These are phyloP conservation scores for Notocelia uddmanniana DNA, from an alignment of 2,888 invertebrate species.

Conservation along the genomic window DNA sequence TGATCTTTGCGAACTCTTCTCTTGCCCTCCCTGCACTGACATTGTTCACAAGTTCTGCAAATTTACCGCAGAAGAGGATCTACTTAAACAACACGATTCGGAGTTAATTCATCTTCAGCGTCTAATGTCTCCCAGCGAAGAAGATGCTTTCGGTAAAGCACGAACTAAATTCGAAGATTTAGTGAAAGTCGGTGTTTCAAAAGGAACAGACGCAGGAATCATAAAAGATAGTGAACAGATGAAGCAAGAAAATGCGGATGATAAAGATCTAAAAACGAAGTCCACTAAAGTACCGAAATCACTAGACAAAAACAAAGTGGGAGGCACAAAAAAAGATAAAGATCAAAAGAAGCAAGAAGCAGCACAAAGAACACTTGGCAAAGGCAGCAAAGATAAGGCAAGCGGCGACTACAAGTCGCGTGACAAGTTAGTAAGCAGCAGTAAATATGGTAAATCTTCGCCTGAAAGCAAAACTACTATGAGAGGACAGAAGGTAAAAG, in stretches of 20 bases:
- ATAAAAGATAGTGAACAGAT: not conserved
- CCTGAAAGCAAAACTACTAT: not conserved
- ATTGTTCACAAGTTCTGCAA: not conserved
- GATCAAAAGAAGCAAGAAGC: not conserved
- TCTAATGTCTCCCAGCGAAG: not conserved
- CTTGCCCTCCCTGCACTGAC: conserved; percentile 15
- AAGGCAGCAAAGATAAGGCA: not conserved
- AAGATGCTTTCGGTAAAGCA: not conserved
- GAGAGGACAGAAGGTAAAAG: not conserved
- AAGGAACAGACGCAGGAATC: too few species aligned
- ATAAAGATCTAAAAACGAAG: not conserved
- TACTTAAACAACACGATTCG: not conserved
- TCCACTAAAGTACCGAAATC: not conserved
- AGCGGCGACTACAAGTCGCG: not conserved
- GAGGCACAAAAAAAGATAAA: not conserved
- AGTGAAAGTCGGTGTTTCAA: not conserved
- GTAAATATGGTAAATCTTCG: not conserved
- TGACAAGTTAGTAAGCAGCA: not conserved
- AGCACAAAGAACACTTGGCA: not conserved
- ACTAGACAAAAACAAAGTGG: not conserved
- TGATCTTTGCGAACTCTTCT: not conserved
- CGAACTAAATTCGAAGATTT: conserved; percentile 1
- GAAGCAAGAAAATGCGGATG: not conserved
- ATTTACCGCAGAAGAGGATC: not conserved
- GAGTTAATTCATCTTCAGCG: conserved; percentile 7